Base-by-base conservation (phyloP, 2,888 invertebrate species). In the Perithous albicinctus region DNA sequence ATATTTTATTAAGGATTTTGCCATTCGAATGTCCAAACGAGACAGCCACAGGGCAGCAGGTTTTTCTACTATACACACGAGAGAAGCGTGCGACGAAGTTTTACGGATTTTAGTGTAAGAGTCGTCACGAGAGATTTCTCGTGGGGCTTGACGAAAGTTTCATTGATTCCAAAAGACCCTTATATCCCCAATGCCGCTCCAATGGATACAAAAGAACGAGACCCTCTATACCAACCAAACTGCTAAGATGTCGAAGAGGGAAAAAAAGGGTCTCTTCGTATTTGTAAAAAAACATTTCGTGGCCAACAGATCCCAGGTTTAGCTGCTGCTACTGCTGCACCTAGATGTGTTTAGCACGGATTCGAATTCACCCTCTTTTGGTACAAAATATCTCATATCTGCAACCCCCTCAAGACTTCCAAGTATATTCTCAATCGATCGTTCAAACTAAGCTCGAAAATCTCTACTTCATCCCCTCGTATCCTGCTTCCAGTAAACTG, bases 91-190 rank as follows among this genome's bases (percentile, higher is more conserved):
- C 63, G 43, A 64, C 18, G 64, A 78, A 78, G 54, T 78, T 78
- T 46, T 43, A 26, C 63, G 41, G 72, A 78, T 73, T 54, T 59
- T n/a, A 0, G 72, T 29, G 35, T 7, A 35, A 54, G 41, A 69
- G 38, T n/a, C 38, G 23, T 15, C 43, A 43, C n/a, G n/a, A 23
- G 56, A 72, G 56, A 72, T 72, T 72, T 38, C 72, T 56, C 46
- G 35, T 66, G 56, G 64, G 72, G 41, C 29, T 69, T 41, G 26
- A 23, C 8, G 35, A 8, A 51, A 63, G 70, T 26, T 29, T 72
- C 66, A 78, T 78, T 66, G 78, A 78, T 72, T 64, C 69, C 43
- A 10, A 41, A 43, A 23, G 63, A 43, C 54, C n/a, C 20, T 64
- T 70, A n/a, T 48, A 54, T 70, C 41, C 12, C 12, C 38, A 38